These are phyloP conservation scores for Trachelus troglodyta DNA, from an alignment of 2,888 invertebrate genomes.

Conservation along the genomic window DNA sequence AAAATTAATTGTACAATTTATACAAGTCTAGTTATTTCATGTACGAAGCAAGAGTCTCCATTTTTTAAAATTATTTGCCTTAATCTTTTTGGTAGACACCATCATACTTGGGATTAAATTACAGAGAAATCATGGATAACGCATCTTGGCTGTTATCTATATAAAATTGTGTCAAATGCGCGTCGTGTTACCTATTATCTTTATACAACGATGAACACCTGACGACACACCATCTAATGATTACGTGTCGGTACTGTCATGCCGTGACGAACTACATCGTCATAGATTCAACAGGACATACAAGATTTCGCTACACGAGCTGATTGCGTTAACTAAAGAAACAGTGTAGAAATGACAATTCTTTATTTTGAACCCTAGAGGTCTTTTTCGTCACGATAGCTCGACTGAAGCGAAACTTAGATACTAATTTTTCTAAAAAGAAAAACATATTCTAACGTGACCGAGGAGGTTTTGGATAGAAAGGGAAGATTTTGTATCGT, in stretches of 20 bases:
- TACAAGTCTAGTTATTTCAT: not conserved
- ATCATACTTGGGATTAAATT: not conserved
- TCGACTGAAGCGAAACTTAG: too few relatives aligned
- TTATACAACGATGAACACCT: constrained; percentile 32
- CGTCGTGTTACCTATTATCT: constrained; percentile 33
- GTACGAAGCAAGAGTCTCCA: not conserved
- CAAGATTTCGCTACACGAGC: too few relatives aligned
- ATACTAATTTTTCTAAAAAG: too few relatives aligned
- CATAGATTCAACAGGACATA: too few relatives aligned
- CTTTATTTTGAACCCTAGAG: too few relatives aligned
- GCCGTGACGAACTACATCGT: too few relatives aligned
- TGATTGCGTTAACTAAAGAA: too few relatives aligned
- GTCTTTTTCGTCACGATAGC: too few relatives aligned
- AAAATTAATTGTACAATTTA: not conserved
- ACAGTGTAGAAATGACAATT: too few relatives aligned
- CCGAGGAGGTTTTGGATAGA: too few relatives aligned
- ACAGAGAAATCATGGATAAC: not conserved
- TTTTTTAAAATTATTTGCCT: not conserved
- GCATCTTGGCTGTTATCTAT: not conserved
- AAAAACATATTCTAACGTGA: too few relatives aligned
- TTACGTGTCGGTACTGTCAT: not conserved
- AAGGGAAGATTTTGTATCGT: too few relatives aligned
- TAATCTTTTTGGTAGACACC: not conserved
- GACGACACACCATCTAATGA: not conserved
- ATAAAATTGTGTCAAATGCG: constrained; percentile 7